Base-by-base conservation (phyloP, 2,888 invertebrate species). In the Biston betularia region DNA sequence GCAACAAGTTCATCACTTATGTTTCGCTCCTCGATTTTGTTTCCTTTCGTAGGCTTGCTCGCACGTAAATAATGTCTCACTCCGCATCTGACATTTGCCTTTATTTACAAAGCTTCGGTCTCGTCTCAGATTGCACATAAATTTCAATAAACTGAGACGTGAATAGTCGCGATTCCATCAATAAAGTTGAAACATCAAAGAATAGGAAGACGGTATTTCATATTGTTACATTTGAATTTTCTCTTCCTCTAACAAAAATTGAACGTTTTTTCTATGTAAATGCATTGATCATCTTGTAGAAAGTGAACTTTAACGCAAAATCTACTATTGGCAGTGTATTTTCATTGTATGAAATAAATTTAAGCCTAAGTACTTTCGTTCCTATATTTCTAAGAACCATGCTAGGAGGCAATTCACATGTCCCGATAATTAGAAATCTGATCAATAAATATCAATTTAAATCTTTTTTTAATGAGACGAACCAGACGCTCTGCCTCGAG, bases 121-220 rank as follows among this genome's bases (percentile, higher is more conserved):
- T 73, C 71, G 76, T 80, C 75, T 69, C 70, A 69, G 68, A 76
- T 82, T 75, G 80, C 80, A 82, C 83, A 87, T 87, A 88, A 88
- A 86, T 89, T 86, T 77, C 78, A 79, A 82, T 84, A 84, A 88
- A 88, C 85, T 83, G 75, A 82, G 83, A 86, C 84, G 80, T 83
- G 86, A 89, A 90, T 89, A 86, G 82, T 80, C 75, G 79, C 82
- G 77, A 85, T 85, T 82, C 77, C 72, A 78, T 83, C 79, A 86
- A 86, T 87, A 87, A 85, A 80, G 86, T 81, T 81, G 75, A 76
- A 84, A 89, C 87, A 87, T 90, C 89, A 90, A 92, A 92, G 88
- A 78, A 49, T 58, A 42, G 79, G 87, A 87, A 88, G 80, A 82
- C 82, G 75, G 82, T 71, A 79, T 78, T 76, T 76, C 81, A 80